phyloP scores from a whole-genome alignment of 1,140 invertebrate species.

The Drosophila trapezifrons region DNA sequence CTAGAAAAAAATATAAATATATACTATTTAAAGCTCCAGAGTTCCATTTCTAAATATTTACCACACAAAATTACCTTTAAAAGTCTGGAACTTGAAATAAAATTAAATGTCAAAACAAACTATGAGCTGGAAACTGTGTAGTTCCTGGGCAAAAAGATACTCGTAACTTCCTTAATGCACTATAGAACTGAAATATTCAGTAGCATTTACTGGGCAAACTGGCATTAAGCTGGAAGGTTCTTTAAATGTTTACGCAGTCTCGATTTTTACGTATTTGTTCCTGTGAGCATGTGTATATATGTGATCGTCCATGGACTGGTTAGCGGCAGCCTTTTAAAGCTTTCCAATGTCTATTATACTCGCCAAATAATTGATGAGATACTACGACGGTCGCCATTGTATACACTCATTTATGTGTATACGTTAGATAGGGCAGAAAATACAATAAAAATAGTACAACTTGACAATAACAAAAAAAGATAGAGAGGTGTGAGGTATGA shows the following conservation, averaged over 20 bases:
- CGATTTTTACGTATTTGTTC: too few species aligned
- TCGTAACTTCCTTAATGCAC: not conserved
- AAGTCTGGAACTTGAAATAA: too few species aligned
- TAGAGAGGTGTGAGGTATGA: constrained; percentile 26
- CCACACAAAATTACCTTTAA: too few species aligned
- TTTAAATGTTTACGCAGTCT: not conserved
- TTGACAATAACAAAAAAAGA: constrained; percentile 26
- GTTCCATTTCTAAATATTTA: not conserved
- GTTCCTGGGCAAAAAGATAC: too few species aligned
- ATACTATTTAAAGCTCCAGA: not conserved
- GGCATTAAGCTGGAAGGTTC: not conserved
- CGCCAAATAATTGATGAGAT: constrained; percentile 61
- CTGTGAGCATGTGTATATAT: not conserved
- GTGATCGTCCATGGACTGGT: constrained; percentile 2
- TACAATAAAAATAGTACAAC: constrained; percentile 24
- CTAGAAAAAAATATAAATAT: not conserved
- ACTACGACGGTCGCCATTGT: constrained; percentile 20
- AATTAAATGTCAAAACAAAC: too few species aligned
- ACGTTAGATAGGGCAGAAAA: constrained; percentile 30
- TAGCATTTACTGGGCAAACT: not conserved
- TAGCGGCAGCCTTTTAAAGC: constrained; percentile 44
- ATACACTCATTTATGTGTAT: constrained; percentile 13
- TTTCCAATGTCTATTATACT: constrained; percentile 31
- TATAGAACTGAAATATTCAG: not conserved
- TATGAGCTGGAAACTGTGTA: too few species aligned